These are phyloP conservation scores for Palaemon carinicauda DNA, from an alignment of 1,140 invertebrate genomes.

Conservation along the genomic window DNA sequence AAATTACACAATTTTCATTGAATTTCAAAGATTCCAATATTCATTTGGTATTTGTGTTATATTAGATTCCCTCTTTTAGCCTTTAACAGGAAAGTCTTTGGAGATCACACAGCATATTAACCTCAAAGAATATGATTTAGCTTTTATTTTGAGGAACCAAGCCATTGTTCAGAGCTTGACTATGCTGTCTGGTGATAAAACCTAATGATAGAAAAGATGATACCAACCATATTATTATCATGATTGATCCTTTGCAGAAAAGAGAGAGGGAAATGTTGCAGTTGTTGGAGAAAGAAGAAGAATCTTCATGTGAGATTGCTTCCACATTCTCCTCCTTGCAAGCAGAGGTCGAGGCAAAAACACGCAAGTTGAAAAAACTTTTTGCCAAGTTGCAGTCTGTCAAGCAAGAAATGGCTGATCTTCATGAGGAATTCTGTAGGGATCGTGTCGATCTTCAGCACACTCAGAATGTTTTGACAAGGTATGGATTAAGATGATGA, in stretches of 20 bases:
- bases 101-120: not conserved
- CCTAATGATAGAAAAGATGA: too few relatives aligned
- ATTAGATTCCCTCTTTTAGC: not conserved
- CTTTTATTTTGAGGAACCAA: not conserved
- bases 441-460: slow-evolving; percentile 83
- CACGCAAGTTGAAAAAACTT: slow-evolving; percentile 84
- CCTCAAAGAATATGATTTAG: not conserved
- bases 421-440: slow-evolving; percentile 81
- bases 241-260: slow-evolving; percentile 62
- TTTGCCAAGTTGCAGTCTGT: slow-evolving; percentile 72
- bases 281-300: slow-evolving; percentile 85
- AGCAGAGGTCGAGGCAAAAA: slow-evolving; percentile 91
- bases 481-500: slow-evolving; percentile 66
- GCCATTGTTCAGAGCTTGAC: too few relatives aligned
- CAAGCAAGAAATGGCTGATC: slow-evolving; percentile 79
- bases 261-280: slow-evolving; percentile 85
- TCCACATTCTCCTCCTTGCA: slow-evolving; percentile 87
- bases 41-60: not conserved
- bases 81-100: not conserved
- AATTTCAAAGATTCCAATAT: too few relatives aligned
- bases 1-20: too few relatives aligned
- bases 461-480: slow-evolving; percentile 81
- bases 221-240: not conserved
- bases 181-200: too few relatives aligned
- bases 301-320: slow-evolving; percentile 83